Base-by-base conservation (phyloP, 2,888 invertebrate species). In the Caradrina kadenii region DNA sequence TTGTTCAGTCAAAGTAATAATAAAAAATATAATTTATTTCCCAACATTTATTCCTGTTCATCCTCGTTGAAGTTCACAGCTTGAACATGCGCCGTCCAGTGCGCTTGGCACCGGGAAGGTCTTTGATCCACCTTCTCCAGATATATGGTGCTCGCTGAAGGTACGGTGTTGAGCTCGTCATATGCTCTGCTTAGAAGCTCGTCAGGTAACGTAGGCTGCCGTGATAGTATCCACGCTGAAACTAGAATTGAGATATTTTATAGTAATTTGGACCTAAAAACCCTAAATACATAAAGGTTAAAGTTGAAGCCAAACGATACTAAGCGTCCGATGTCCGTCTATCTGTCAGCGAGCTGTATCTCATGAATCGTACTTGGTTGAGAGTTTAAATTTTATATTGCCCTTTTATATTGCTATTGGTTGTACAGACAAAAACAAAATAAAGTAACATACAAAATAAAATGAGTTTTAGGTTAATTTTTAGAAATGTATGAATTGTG, bases 1-100 rank as follows among this genome's bases (percentile, higher is more conserved):
- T n/a, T n/a, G n/a, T n/a, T n/a, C n/a, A n/a, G n/a, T n/a, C n/a
- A n/a, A n/a, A 35, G 8, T 42, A 42, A 13, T 42, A 42, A 42
- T 42, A 42, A 42, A 15, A 45, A 17, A 45, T 15, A 17, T 13
- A 39, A 39, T 45, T 45, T 45, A 45, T 15, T 17, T 48, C 26
- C 17, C 22, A 53, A 63, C 4, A 55, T 72, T 68, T 72, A 69
- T 50, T 74, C n/a, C 31, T 56, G 10, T 0, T 61, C 49, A 13
- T 64, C 48, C 3, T 76, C 76, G 42, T 65, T 69, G 8, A 73
- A 59, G 55, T 86, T 82, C 22, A 89, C 87, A 7, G 93, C 91
- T 5, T 93, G 85, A 0, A 95, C 88, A 63, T 94, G 91, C 0
- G 95, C 96, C 0, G 93, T 93, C 96, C 95, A 95, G 26, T 90